phyloP scores from a whole-genome alignment of 2,113 vertebrate genomes.

The Gymnocephalus cernua region DNA sequence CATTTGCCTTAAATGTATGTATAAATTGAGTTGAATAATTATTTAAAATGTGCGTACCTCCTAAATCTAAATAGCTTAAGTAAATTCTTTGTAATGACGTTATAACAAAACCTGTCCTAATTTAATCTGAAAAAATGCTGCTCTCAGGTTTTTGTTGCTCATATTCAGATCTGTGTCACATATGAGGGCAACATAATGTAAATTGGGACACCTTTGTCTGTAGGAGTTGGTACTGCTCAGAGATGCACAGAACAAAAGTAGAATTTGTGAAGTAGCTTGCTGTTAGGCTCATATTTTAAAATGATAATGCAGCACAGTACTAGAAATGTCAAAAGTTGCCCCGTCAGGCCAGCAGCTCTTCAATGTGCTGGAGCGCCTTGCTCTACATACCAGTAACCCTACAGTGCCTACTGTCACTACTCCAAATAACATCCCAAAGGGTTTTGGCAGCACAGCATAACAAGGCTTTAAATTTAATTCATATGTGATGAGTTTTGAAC shows the following conservation, averaged over 20 bases:
- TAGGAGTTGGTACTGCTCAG: constrained; percentile 2
- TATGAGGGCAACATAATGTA: background rate
- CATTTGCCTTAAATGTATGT: background rate
- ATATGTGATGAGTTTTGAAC: constrained; percentile 52
- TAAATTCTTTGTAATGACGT: background rate
- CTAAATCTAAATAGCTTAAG: background rate
- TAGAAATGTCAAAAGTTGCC: constrained; percentile 67
- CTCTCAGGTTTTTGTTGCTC: constrained; percentile 25
- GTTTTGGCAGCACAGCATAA: constrained; percentile 17
- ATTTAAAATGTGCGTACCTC: background rate
- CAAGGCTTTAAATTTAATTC: constrained; percentile 54
- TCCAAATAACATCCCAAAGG: constrained; percentile 38
- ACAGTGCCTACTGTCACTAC: constrained; percentile 47
- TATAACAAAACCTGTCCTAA: background rate
- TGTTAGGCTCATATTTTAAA: constrained; percentile 44
- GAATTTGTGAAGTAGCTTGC: constrained; percentile 23
- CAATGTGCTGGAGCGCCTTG: constrained; percentile 25
- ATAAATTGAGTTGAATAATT: background rate
- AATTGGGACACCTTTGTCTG: constrained; percentile 14
- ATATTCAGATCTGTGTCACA: constrained; percentile 43
- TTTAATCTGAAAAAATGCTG: constrained; percentile 14
- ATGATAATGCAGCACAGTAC: constrained; percentile 57
- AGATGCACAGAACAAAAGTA: constrained; percentile 25
- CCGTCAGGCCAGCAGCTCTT: constrained; percentile 44
- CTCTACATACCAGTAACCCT: constrained; percentile 45